These are phyloP conservation scores for Ailuropoda melanoleuca DNA, from an alignment of 2,113 vertebrate genomes.

Conservation along the genomic window DNA sequence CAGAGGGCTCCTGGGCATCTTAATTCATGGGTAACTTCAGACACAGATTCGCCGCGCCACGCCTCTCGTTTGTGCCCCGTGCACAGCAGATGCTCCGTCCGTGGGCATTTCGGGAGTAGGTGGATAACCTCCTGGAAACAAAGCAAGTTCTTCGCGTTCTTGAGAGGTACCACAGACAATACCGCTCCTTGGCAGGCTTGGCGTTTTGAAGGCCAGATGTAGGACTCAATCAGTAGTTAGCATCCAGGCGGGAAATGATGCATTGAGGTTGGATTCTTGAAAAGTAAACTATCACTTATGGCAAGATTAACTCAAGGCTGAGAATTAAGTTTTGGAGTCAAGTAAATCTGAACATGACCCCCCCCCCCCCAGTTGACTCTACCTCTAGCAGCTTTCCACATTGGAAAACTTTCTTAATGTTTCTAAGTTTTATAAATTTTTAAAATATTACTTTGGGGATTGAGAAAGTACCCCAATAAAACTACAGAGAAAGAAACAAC, in stretches of 20 bases:
- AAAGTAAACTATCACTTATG: conserved; percentile 57
- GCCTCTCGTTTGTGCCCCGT: neutral
- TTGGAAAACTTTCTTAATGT: neutral
- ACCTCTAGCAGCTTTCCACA: neutral
- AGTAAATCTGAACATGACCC: neutral
- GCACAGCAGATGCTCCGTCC: conserved; percentile 55
- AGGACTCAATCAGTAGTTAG: conserved; percentile 3
- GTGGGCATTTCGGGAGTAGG: conserved; percentile 60
- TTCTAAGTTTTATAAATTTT: conserved; percentile 22
- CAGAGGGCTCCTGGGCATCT: neutral
- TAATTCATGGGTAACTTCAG: neutral
- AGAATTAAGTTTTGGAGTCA: neutral
- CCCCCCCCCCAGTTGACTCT: neutral
- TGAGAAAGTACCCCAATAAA: neutral
- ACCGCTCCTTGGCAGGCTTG: conserved; percentile 40
- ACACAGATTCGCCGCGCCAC: neutral
- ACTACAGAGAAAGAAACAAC: neutral
- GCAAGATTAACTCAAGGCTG: conserved; percentile 40
- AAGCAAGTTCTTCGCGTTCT: conserved; percentile 36
- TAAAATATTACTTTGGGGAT: neutral
- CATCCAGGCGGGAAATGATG: neutral
- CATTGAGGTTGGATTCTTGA: conserved; percentile 35
- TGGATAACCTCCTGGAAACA: conserved; percentile 62
- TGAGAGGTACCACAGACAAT: conserved; percentile 10
- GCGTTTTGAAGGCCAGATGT: conserved; percentile 54